These are phyloP conservation scores for Mesoclemmys tuberculata DNA, from an alignment of 2,113 vertebrate genomes.

Conservation along the genomic window DNA sequence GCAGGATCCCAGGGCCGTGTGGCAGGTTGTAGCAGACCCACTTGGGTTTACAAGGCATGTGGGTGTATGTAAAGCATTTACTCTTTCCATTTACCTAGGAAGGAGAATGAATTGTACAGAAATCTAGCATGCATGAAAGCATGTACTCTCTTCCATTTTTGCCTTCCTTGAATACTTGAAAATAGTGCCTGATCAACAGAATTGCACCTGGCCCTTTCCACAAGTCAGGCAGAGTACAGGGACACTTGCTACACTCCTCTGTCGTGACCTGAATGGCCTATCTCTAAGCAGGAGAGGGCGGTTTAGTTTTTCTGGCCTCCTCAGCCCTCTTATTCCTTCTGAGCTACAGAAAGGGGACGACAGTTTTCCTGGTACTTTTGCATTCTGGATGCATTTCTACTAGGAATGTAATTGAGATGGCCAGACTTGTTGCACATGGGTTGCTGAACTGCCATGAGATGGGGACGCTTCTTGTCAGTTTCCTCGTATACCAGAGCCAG, in stretches of 20 bases:
- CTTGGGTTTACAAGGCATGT: background rate
- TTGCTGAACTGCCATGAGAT: no score
- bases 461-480: no score
- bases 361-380: no score
- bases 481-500: no score
- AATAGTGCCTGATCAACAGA: background rate
- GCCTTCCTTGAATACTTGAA: background rate
- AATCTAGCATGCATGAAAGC: background rate
- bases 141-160: background rate
- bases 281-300: no score
- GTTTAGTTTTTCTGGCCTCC: no score
- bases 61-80: background rate
- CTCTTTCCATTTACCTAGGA: background rate
- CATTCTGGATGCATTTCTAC: no score
- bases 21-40: background rate
- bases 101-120: background rate
- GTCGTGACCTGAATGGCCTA: background rate
- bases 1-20: background rate
- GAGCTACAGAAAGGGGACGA: no score
- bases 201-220: accelerated
- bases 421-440: no score
- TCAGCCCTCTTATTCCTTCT: no score
- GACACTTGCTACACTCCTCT: no score
- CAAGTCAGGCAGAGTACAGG: accelerated
- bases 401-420: background rate